Percentiles rank a stretch among this genome's conserved stretches.
Conservation (phyloP, 1,140 invertebrate genomes). For the Drosophila azteca region DNA sequence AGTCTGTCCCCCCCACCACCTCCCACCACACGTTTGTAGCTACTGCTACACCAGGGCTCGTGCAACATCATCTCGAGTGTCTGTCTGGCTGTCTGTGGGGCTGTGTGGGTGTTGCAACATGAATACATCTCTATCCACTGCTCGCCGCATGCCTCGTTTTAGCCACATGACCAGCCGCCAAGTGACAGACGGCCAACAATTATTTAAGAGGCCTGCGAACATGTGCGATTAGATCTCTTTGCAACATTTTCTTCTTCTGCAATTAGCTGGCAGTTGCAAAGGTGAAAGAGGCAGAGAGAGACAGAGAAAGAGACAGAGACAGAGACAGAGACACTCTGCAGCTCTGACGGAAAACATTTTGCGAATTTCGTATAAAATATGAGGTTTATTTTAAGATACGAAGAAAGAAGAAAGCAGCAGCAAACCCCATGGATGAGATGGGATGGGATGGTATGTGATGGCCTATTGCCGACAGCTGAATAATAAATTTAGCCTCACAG, state of each 20-base stretch:
- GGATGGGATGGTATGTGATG: too few species aligned
- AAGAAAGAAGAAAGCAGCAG: constrained; percentile 20
- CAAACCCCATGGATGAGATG: constrained; percentile 1
- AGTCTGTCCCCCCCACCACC: too few species aligned
- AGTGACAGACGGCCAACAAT: constrained; percentile 37
- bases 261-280: constrained; percentile 60
- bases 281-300: constrained; percentile 36
- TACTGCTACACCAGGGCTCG: background rate
- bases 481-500: constrained; percentile 78
- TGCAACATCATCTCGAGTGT: constrained; percentile 35
- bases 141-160: constrained; percentile 26
- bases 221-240: constrained; percentile 27
- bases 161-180: constrained; percentile 15
- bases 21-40: too few species aligned
- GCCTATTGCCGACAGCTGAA: constrained; percentile 62
- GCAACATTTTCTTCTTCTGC: constrained; percentile 31
- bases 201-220: constrained; percentile 42
- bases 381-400: constrained; percentile 36
- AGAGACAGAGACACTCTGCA: too few species aligned
- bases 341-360: constrained; percentile 43
- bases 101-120: constrained; percentile 58
- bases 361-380: constrained; percentile 39
- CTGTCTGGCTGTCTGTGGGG: too few species aligned
- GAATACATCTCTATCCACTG: constrained; percentile 24
- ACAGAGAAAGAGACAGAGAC: too few species aligned